phyloP scores from a whole-genome alignment of 2,113 vertebrate species.

The Blennius ocellaris region DNA sequence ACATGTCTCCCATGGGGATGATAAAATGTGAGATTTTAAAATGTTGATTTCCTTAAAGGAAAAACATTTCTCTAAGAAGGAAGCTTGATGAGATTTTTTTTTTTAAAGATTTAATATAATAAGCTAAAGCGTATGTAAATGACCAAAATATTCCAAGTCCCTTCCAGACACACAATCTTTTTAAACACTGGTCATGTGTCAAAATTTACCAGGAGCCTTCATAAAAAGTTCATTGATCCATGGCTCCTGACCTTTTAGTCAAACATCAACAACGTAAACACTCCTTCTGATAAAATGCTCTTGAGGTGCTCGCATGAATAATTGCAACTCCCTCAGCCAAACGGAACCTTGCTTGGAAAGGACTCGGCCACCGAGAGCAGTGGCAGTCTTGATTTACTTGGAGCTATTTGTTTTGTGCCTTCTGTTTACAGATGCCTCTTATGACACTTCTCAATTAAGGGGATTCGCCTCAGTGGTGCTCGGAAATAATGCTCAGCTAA shows the following conservation, averaged over 20 bases:
- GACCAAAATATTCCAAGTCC: background rate
- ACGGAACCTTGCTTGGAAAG: background rate
- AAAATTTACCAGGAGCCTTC: conserved; percentile 38
- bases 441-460: conserved; percentile 77
- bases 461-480: conserved; percentile 60
- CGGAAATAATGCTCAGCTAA: conserved; percentile 67
- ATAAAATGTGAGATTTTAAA: background rate
- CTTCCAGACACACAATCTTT: conserved; percentile 8
- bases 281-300: conserved; percentile 35
- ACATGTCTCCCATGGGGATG: conserved; percentile 29
- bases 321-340: conserved; percentile 18
- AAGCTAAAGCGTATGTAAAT: background rate
- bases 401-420: conserved; percentile 62
- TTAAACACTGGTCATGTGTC: conserved; percentile 41
- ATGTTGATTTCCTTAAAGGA: background rate
- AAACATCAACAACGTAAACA: conserved; percentile 51
- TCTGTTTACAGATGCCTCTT: conserved; percentile 73
- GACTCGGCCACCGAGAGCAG: conserved; percentile 20
- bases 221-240: conserved; percentile 58
- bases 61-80: conserved; percentile 3
- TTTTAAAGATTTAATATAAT: background rate
- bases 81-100: background rate
- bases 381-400: conserved; percentile 40
- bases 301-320: conserved; percentile 26
- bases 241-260: conserved; percentile 41